Conservation (phyloP, 2,113 vertebrate genomes). For the Cyphomyrus plagiostoma region DNA sequence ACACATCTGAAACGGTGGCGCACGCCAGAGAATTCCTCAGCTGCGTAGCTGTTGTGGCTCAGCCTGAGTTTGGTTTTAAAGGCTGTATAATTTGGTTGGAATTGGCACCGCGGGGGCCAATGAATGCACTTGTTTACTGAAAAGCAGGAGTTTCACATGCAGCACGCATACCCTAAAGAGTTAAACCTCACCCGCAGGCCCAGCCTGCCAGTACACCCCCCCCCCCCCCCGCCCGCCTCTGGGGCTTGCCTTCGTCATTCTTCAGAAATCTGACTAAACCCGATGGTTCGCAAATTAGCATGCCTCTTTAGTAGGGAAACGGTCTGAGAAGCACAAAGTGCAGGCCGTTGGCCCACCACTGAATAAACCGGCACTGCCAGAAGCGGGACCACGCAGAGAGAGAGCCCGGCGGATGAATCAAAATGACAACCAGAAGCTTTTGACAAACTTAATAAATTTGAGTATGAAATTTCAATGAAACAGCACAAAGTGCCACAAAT, state of each 20-base stretch:
- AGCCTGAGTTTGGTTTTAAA: not conserved
- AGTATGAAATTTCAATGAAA: not conserved
- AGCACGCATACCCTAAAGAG: not conserved
- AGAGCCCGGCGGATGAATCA: not conserved
- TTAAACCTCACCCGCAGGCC: not conserved
- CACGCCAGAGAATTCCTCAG: not conserved
- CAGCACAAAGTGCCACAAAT: not conserved
- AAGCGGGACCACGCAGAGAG: not conserved
- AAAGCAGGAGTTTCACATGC: not conserved
- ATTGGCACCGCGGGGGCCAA: not conserved
- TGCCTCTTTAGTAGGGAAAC: slow-evolving; percentile 2
- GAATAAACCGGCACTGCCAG: not conserved
- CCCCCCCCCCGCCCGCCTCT: not conserved
- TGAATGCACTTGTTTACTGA: slow-evolving; percentile 4
- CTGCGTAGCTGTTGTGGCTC: no score
- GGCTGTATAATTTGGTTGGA: not conserved
- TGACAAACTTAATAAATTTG: slow-evolving; percentile 2
- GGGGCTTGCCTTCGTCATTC: not conserved
- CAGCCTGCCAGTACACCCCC: not conserved
- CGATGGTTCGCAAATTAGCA: slow-evolving; percentile 16
- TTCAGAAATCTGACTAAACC: slow-evolving; percentile 11
- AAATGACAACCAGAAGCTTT: not conserved
- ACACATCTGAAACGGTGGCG: not conserved
- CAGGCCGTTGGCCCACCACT: not conserved
- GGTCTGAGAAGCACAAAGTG: not conserved